Evolutionary conservation across 2,113 vertebrate genomes (phyloP), one percentile per base, ranked within the genome.

Genomic region (Spermophilus dauricus): DNA sequence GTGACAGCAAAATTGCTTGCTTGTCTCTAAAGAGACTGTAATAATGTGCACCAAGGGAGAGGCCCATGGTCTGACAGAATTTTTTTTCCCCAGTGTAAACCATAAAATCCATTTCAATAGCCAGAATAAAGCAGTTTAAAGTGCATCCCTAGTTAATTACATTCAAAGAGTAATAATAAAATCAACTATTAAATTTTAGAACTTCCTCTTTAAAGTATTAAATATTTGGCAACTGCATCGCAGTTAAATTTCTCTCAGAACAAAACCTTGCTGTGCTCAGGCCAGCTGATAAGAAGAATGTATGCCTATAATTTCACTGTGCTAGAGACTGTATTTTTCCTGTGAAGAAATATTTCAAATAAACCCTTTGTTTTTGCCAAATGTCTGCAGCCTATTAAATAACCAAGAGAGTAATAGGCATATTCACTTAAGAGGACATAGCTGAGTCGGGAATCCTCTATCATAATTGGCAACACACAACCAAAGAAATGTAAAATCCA

Each of bases 1-100:
- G 98, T 99, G 99, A 99, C 99, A 99, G 99, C 99, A 99, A 99
- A 99, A 99, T 99, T 99, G 99, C 99, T 99, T 99, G 99, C 99
- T 99, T 99, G 99, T 99, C 99, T 99, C 99, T 99, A 99, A 99
- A 99, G 99, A 99, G 98, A 99, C 98, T 99, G 98, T 99, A 99
- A 99, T 99, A 99, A 99, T 99, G 99, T 98, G 99, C 99, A 99
- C 98, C 99, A 98, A 98, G 99, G 99, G 99, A 99, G 98, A 99
- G 98, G 98, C 98, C 99, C 97, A 97, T 98, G 98, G 99, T 98
- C 99, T 99, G 99, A 99, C 98, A 99, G 99, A 98, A 98, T 98
- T 97, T 97, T 98, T 98, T 98, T 95, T 98, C 99, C 98, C 98
- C 91, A 98, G 99, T 99, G 99, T 98, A 98, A 98, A 98, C 98